Evolutionary conservation across 2,113 vertebrate genomes (phyloP), one percentile per base, ranked within the genome.

Genomic region (Mormyrus iriodes): DNA sequence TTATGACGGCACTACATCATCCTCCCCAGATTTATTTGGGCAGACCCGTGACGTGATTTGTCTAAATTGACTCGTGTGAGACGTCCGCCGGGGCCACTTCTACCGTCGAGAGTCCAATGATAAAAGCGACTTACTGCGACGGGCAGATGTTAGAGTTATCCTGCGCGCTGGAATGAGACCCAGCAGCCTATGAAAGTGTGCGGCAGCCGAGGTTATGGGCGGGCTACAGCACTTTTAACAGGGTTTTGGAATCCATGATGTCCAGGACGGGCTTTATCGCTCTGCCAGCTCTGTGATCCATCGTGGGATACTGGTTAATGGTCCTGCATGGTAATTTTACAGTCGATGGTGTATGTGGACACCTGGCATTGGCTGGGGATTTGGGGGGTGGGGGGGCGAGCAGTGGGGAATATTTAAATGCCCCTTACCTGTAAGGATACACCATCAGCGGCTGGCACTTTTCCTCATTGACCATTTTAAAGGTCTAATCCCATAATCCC

Each of bases 291-390:
- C 49, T 24, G n/a, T 15, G 51, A 39, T 85, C 55, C 13, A 15
- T 86, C 4, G 92, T 91, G 53, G 24, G 87, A 39, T 79, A 17
- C 61, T 27, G 88, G 92, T 93, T 93, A 90, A 91, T 93, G 95
- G 13, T 51, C 95, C 95, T 94, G 94, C 76, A 90, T 93, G 92
- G 93, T 96, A 95, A 96, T 96, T 95, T 96, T 94, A 96, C 61
- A 69, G 95, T 94, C 93, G 94, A 95, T 95, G 93, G 93, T 94
- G 94, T 93, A 91, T 94, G 93, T 92, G 93, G 94, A 94, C 83
- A 93, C 92, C 44, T 95, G 94, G 94, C 90, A 94, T 95, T 94
- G 44, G 35, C 69, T 83, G 69, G 55, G 87, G 87, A 88, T 24
- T 31, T 27, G 19, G 86, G 93, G 46, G 24, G 58, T 0, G 55